Conservation (phyloP, 2,797 vertebrate genomes). For the Paguma larvata region DNA sequence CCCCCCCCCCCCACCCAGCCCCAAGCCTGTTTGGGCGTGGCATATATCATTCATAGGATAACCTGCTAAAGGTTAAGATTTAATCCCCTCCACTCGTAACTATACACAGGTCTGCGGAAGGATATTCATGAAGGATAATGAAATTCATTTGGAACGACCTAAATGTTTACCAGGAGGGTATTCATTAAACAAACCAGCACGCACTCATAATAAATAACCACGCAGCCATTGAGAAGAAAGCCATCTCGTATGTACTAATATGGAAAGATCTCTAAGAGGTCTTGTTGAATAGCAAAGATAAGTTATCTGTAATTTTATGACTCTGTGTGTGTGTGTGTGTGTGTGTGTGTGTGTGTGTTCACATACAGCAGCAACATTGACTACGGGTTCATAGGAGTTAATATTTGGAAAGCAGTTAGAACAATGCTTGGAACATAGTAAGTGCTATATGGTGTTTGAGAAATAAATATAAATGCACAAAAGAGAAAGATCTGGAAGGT, state of each 20-base stretch:
- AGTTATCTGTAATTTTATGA: rapidly evolving
- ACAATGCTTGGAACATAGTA: neutral
- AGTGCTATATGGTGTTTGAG: neutral
- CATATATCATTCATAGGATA: neutral
- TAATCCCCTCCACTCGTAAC: too few relatives aligned
- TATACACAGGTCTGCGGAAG: neutral
- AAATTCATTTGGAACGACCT: neutral
- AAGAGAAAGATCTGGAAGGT: neutral
- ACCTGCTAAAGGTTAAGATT: neutral
- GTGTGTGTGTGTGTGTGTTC: rapidly evolving
- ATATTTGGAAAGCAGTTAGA: neutral
- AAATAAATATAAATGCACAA: neutral
- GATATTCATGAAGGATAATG: neutral
- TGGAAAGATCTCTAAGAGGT: neutral
- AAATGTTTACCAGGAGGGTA: neutral
- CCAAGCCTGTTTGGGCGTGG: neutral
- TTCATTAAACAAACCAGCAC: neutral
- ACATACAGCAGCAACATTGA: neutral
- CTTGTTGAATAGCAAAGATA: neutral
- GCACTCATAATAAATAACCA: neutral
- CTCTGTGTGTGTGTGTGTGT: neutral
- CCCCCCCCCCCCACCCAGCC: neutral
- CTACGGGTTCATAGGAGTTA: neutral
- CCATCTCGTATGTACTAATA: rapidly evolving
- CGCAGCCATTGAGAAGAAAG: rapidly evolving